These are phyloP conservation scores for Mellilla xanthometata DNA, from an alignment of 2,888 invertebrate species.

Conservation along the genomic window DNA sequence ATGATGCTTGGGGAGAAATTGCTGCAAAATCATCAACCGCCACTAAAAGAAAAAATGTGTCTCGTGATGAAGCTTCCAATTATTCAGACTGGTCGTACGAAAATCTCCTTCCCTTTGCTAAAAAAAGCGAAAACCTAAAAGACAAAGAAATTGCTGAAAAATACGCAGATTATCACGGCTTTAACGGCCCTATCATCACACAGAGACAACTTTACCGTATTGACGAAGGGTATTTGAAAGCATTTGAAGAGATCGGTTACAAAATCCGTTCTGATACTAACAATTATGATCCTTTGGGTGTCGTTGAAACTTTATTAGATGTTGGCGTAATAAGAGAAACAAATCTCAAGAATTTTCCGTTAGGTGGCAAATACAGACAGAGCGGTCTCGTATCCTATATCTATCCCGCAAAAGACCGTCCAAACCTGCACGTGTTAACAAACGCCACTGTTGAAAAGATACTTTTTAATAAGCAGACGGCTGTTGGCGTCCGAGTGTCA, in stretches of 20 bases:
- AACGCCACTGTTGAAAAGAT: conserved; percentile 69
- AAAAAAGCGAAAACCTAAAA: conserved; percentile 12
- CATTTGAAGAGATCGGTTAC: conserved; percentile 54
- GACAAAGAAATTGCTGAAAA: not conserved
- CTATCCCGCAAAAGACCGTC: conserved; percentile 38
- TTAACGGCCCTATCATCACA: not conserved
- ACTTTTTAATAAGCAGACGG: conserved; percentile 58
- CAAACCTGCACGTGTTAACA: conserved; percentile 59
- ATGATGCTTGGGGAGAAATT: too few species aligned
- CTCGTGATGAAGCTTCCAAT: conserved; percentile 2
- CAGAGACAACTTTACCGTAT: not conserved
- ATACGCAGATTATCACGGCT: not conserved
- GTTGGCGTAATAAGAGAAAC: too few species aligned
- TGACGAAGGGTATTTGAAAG: not conserved
- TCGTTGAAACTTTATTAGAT: conserved; percentile 62
- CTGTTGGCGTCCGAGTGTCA: conserved; percentile 39
- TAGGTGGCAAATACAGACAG: conserved; percentile 64
- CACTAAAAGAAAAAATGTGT: too few species aligned
- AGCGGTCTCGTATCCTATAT: conserved; percentile 74
- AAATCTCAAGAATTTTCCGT: too few species aligned
- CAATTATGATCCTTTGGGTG: conserved; percentile 47
- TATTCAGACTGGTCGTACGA: conserved; percentile 22
- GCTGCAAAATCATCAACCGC: too few species aligned
- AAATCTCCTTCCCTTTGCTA: conserved; percentile 17
- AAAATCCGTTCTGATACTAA: conserved; percentile 30